Percentiles rank a stretch among this genome's conserved stretches.
These are phyloP conservation scores for Clinocottus analis DNA, from an alignment of 2,113 vertebrate species.

Conservation along the genomic window DNA sequence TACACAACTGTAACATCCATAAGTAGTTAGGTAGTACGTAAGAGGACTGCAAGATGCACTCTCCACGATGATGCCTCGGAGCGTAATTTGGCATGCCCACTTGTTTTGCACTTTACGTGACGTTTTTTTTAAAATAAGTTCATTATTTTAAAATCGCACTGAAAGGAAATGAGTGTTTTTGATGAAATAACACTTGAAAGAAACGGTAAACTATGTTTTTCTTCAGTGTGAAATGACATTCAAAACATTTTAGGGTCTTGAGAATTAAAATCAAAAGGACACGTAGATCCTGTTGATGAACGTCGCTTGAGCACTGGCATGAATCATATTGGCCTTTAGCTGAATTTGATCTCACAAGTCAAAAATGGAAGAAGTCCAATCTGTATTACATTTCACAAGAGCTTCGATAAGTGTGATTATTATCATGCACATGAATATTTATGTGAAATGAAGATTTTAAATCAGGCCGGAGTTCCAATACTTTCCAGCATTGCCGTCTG, in stretches of 20 bases:
- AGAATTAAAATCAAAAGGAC: background rate
- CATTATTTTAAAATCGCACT: background rate
- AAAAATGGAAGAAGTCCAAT: slow-evolving; percentile 4
- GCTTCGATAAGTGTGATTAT: slow-evolving; percentile 20
- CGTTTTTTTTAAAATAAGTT: slow-evolving; percentile 10
- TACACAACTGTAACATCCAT: background rate
- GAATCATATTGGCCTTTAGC: background rate
- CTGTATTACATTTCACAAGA: background rate
- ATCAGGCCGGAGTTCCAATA: slow-evolving; percentile 33
- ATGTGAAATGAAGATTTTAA: slow-evolving; percentile 35
- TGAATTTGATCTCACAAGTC: background rate
- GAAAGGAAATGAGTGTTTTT: background rate
- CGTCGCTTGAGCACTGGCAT: background rate
- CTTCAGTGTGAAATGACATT: no score
- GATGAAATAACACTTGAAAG: background rate
- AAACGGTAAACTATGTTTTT: no score
- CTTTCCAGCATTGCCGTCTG: slow-evolving; percentile 10
- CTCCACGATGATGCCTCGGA: background rate
- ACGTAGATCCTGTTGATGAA: background rate
- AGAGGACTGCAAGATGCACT: background rate
- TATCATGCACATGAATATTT: slow-evolving; percentile 15
- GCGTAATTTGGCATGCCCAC: background rate
- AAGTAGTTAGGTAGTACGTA: slow-evolving; percentile 7
- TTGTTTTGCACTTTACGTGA: slow-evolving; percentile 11
- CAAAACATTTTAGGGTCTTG: background rate